Evolutionary conservation across 2,113 vertebrate genomes (phyloP), one percentile per base, ranked within the genome.

Genomic region (Phalacrocorax brasilianus): DNA sequence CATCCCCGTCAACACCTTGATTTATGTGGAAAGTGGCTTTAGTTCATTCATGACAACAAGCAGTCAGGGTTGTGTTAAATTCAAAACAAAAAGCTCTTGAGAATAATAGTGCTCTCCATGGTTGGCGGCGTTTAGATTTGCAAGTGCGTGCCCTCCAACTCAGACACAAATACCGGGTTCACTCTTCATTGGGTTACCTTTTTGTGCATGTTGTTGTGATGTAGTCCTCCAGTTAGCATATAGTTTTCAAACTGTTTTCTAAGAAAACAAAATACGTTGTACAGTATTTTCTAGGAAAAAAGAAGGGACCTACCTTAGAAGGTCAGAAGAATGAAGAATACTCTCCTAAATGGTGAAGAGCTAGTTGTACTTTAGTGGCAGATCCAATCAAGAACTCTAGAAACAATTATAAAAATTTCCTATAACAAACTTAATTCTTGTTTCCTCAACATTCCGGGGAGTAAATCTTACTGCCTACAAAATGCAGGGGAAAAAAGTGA

Each of bases 171-270:
- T 52, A 58, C 6, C 12, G 47, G 44, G 11, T 58, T 68, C 22
- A 4, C 11, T 45, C 6, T 72, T 62, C 80, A 44, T 82, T 88
- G 68, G 65, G 9, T 77, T 70, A 40, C 15, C 4, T 45, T 30
- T 71, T 76, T 6, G 1, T 66, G 50, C 45, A 42, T 67, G 58
- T 84, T 76, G 91, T 56, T 80, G 63, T 73, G 47, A 68, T 91
- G 91, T 92, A 84, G 77, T 55, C 38, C 68, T 58, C 45, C 79
- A 89, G 73, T 93, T 94, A 93, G 65, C 92, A 82, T 91, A 91
- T 50, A 75, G 11, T 15, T 92, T 85, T 94, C 21, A 9, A 65
- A 74, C 93, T 42, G 26, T 78, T 56, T 89, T 63, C 63, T 89
- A 84, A 53, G 67, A 62, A 91, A 75, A 52, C 35, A 58, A 63